Conservation (phyloP, 2,113 vertebrate genomes). For the Trematocara marginatum region DNA sequence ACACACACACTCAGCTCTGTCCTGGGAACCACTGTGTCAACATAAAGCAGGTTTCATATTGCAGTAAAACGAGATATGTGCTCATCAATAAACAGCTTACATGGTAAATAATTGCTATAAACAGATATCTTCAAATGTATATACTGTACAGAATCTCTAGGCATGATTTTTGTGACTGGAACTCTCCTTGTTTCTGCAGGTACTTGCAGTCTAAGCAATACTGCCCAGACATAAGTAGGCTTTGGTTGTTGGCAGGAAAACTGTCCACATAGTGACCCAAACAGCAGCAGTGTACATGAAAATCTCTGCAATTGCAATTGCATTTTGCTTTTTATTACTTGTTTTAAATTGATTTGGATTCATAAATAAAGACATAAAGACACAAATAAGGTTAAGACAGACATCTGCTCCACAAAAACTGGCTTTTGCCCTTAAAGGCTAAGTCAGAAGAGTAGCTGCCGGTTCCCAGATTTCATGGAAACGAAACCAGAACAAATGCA, state of each 20-base stretch:
- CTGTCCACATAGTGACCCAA: neutral
- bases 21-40: neutral
- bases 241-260: neutral
- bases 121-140: neutral
- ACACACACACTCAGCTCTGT: neutral
- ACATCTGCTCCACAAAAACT: neutral
- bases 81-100: neutral
- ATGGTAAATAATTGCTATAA: neutral
- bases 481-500: neutral
- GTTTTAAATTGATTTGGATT: neutral
- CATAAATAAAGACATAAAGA: neutral
- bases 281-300: neutral
- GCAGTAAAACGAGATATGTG: neutral
- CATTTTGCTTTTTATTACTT: neutral
- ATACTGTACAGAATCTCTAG: neutral
- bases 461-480: neutral
- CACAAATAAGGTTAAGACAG: neutral
- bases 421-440: neutral
- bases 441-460: neutral
- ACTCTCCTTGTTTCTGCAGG: neutral
- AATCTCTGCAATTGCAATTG: neutral
- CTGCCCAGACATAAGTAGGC: neutral
- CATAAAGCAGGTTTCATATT: neutral
- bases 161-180: neutral
- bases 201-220: neutral